Percentiles rank a stretch among this genome's conserved stretches.
These are phyloP conservation scores for Psylliodes chrysocephalus DNA, from an alignment of 2,888 invertebrate genomes.

Conservation along the genomic window DNA sequence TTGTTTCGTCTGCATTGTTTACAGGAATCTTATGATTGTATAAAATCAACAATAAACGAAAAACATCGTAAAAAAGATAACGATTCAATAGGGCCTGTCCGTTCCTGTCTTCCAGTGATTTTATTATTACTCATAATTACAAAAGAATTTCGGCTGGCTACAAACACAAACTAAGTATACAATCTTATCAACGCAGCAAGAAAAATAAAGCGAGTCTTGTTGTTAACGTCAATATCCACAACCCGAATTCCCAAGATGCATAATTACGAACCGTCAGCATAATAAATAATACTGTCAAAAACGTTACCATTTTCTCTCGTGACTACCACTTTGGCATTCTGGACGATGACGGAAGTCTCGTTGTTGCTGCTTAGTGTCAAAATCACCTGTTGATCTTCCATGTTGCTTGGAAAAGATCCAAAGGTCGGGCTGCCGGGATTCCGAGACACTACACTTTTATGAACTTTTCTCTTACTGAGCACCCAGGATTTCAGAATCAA, in stretches of 20 bases:
- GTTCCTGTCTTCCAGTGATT: not conserved
- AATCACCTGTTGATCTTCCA: constrained; percentile 59
- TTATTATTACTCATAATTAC: not conserved
- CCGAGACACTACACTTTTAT: constrained; percentile 46
- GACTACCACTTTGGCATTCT: constrained; percentile 52
- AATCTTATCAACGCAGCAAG: constrained; percentile 11
- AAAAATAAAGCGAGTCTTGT: constrained; percentile 3
- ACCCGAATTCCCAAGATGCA: not conserved
- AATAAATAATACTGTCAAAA: constrained; percentile 32
- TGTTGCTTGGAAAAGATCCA: constrained; percentile 52
- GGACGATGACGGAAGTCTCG: constrained; percentile 58
- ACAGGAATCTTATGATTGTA: no score
- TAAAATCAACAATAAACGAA: no score
- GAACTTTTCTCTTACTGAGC: constrained; percentile 39
- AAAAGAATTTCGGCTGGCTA: constrained; percentile 6
- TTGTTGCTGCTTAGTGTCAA: constrained; percentile 53
- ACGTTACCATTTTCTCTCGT: constrained; percentile 47
- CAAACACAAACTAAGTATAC: constrained; percentile 1
- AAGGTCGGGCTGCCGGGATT: constrained; percentile 52
- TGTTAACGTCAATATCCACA: not conserved
- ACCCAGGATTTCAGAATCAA: not conserved
- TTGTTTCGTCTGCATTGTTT: no score
- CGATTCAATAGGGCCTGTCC: constrained; percentile 1
- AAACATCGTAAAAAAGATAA: no score
- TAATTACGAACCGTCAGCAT: not conserved